Base-by-base conservation (phyloP, 2,797 vertebrate genomes). In the Mormyrus proboscirostris region DNA sequence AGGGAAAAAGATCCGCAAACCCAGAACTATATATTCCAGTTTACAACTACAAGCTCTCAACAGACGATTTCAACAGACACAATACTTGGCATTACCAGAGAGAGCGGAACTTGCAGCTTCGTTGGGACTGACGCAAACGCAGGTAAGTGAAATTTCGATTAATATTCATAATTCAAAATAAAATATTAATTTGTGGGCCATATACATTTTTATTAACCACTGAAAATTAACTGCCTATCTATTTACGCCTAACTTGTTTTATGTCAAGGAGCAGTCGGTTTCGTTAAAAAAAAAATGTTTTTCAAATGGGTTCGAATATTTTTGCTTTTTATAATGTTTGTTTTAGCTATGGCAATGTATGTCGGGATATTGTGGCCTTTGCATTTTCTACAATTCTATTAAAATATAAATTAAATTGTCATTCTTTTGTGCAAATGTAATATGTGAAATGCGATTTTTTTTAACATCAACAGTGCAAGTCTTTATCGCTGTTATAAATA, bases 21-120 rank as follows among this genome's bases (percentile, higher is more conserved):
- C 96, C 91, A 94, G 96, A 92, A 97, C 96, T 90, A 97, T 97
- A 92, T 97, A 97, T 92, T 97, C 96, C 94, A 97, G 96, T 93
- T 94, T 97, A 92, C 96, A 97, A 92, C 94, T 97, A 88, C 96
- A 97, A 92, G 96, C 96, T 92, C 93, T 97, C 93, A 97, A 97
- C 92, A 94, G 96, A 92, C 94, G 96, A 88, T 97, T 97, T 93
- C 96, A 97, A 93, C 96, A 97, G 95, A 97, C 96, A 51, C 96
- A 97, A 91, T 97, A 97, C 91, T 92, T 97, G 92, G 96, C 96
- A 91, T 93, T 97, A 55, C 96, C 96, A 49, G 96, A 97, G 93
- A 96, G 96, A 95, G 96, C 96, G 89, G 96, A 97, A 93, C 95
- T 97, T 90, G 96, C 96, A 91, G 96, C 96, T 4, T 96, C 96